Conservation (phyloP, 2,888 invertebrate genomes). For the Dioctria rufipes region DNA sequence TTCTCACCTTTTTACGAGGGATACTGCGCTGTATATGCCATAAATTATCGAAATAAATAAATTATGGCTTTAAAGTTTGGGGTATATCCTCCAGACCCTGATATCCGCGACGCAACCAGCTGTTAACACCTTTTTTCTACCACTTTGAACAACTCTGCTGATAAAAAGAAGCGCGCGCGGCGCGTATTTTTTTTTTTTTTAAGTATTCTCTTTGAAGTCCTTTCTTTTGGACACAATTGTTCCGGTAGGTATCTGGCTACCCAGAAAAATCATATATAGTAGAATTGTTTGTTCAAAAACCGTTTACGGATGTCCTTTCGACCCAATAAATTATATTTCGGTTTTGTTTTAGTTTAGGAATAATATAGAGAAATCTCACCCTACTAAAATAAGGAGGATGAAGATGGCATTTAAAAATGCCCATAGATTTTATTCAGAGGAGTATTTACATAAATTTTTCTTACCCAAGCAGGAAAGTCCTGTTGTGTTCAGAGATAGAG, state of each 20-base stretch:
- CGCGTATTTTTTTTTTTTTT: not conserved
- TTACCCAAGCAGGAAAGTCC: constrained; percentile 33
- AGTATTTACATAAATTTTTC: constrained; percentile 53
- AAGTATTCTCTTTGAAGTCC: constrained; percentile 3
- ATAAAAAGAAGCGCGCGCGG: constrained; percentile 35
- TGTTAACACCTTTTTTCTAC: constrained; percentile 51
- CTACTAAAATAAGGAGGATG: not conserved
- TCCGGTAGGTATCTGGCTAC: constrained; percentile 28
- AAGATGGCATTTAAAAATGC: constrained; percentile 26
- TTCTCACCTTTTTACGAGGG: constrained; percentile 61
- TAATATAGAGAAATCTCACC: constrained; percentile 24
- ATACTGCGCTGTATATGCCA: constrained; percentile 69
- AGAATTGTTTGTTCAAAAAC: constrained; percentile 50
- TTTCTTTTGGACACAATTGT: constrained; percentile 40
- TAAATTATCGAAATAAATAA: constrained; percentile 70
- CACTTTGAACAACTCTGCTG: constrained; percentile 7
- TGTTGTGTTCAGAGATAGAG: constrained; percentile 13
- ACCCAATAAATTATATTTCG: constrained; percentile 53
- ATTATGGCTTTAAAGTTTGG: constrained; percentile 63
- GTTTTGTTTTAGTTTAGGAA: constrained; percentile 47
- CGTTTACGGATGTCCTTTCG: constrained; percentile 53
- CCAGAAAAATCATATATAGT: constrained; percentile 2
- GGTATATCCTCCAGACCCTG: constrained; percentile 13
- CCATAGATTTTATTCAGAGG: not conserved
- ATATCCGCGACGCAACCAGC: constrained; percentile 31